A percentile compares a stretch with the other conserved stretches of the same genome.
Conservation (phyloP, 2,113 vertebrate genomes). For the Ochotona princeps region DNA sequence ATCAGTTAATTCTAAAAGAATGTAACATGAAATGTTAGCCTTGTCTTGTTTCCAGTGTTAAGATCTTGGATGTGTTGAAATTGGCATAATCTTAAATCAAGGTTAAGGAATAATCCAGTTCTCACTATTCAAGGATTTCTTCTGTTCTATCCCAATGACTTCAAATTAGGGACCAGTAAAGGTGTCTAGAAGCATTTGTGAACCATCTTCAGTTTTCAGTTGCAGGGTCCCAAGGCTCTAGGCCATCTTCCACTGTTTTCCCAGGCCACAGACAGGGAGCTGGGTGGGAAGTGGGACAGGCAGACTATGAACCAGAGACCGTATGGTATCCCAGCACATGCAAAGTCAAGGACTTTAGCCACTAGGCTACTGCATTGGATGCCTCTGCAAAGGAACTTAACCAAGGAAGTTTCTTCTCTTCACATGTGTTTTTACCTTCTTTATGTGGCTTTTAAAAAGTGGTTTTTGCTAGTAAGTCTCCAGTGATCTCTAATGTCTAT, state of each 20-base stretch:
- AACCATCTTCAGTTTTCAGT: background rate
- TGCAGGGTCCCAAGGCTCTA: too few species aligned
- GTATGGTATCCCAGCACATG: too few species aligned
- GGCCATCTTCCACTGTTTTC: too few species aligned
- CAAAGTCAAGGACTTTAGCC: too few species aligned
- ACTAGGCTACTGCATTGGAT: too few species aligned
- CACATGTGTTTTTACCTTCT: background rate
- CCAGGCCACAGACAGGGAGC: too few species aligned
- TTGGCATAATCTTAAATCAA: background rate
- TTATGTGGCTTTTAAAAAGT: background rate
- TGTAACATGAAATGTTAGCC: background rate
- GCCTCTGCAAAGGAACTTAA: background rate
- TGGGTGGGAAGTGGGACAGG: too few species aligned
- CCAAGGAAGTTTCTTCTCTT: background rate
- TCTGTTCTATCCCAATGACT: background rate
- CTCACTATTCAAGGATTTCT: background rate
- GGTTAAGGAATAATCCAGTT: background rate
- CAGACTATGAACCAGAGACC: too few species aligned
- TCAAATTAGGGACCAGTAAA: background rate
- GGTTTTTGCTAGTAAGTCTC: background rate
- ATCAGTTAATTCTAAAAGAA: background rate
- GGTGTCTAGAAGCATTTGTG: background rate
- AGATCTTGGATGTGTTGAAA: background rate
- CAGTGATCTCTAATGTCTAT: background rate
- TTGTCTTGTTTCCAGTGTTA: background rate